Evolutionary conservation across 1,140 invertebrate species (phyloP).

Genomic region (Argopecten irradians): DNA sequence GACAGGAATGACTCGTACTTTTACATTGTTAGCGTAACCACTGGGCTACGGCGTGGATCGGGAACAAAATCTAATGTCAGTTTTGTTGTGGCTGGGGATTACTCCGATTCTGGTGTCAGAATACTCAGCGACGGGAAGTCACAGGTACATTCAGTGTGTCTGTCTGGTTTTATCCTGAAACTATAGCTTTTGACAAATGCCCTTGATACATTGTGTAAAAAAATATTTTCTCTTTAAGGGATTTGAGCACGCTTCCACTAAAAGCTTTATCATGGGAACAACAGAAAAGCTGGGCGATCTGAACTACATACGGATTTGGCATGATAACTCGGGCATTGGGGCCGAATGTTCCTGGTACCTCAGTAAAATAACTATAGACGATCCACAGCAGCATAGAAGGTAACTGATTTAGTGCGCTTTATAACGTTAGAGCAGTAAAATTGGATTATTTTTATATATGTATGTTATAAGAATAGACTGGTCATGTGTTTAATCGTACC

Average conservation of each 20-base stretch:
- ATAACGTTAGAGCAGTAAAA: no score
- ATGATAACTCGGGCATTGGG: conserved; percentile 69
- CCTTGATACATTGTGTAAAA: not conserved
- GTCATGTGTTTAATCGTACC: no score
- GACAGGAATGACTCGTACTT: conserved; percentile 61
- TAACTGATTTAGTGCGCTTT: no score
- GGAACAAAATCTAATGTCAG: conserved; percentile 68
- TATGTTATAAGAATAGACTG: no score
- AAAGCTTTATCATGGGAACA: conserved; percentile 72
- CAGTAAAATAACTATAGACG: conserved; percentile 65
- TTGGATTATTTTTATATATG: no score
- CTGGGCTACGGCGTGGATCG: conserved; percentile 63
- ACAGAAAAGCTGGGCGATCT: conserved; percentile 70
- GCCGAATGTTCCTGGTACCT: conserved; percentile 64
- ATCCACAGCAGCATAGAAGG: conserved; percentile 65
- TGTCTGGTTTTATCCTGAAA: no score
- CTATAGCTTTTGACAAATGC: not conserved
- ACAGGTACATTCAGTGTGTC: conserved; percentile 52
- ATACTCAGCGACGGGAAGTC: conserved; percentile 63
- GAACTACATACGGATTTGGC: conserved; percentile 68
- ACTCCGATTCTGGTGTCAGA: conserved; percentile 65
- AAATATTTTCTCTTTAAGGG: conserved; percentile 24
- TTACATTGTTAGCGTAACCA: conserved; percentile 69
- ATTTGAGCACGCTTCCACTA: conserved; percentile 25
- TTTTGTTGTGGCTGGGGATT: conserved; percentile 67